Percentiles rank a stretch among this genome's conserved stretches.
Conservation (phyloP, 1,140 invertebrate species). For the Trinorchestia longiramus region DNA sequence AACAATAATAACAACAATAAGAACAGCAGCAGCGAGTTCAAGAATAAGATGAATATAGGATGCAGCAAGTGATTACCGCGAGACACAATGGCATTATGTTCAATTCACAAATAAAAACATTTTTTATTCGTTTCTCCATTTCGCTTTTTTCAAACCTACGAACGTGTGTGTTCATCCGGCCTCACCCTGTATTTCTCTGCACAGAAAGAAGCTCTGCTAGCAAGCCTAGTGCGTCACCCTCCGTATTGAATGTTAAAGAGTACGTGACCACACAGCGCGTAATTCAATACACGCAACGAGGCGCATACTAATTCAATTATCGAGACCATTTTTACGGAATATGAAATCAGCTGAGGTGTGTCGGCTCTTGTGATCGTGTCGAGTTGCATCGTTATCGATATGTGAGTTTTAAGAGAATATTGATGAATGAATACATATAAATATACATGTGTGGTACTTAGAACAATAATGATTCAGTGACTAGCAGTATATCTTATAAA, state of each 20-base stretch:
- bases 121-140: too few relatives aligned
- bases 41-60: too few relatives aligned
- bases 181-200: too few relatives aligned
- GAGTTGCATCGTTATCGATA: not conserved
- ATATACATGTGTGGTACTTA: not conserved
- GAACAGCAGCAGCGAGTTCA: too few relatives aligned
- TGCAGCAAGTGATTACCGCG: too few relatives aligned
- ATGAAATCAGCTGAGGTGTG: not conserved
- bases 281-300: not conserved
- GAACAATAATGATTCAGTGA: not conserved
- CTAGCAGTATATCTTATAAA: not conserved
- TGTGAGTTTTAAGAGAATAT: not conserved
- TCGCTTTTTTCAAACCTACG: too few relatives aligned
- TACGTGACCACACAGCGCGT: not conserved
- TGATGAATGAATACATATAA: not conserved
- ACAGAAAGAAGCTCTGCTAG: too few relatives aligned
- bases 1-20: too few relatives aligned
- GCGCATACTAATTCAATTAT: not conserved
- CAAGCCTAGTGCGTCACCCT: too few relatives aligned
- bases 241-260: not conserved
- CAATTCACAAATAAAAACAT: too few relatives aligned
- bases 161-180: too few relatives aligned
- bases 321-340: not conserved
- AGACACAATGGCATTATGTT: too few relatives aligned
- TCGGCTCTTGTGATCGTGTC: not conserved